phyloP scores from a whole-genome alignment of 2,797 vertebrate genomes.

The Acanthopagrus latus region DNA sequence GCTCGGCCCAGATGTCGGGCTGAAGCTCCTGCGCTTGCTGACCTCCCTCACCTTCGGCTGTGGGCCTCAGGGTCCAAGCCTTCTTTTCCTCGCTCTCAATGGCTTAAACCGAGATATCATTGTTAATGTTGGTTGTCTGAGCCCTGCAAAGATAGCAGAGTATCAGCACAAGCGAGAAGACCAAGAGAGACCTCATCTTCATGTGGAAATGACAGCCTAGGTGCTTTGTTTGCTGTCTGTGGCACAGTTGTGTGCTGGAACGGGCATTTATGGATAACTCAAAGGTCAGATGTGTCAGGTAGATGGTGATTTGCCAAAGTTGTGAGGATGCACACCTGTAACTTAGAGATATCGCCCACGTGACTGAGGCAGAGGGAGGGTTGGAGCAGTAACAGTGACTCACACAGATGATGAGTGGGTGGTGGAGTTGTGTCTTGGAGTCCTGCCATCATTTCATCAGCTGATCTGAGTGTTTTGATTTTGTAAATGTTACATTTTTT shows the following conservation, averaged over 20 bases:
- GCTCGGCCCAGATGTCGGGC: constrained; percentile 38
- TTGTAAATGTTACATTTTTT: not conserved
- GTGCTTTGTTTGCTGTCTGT: not conserved
- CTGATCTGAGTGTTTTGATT: not conserved
- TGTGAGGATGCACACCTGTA: constrained; percentile 57
- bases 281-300: constrained; percentile 34
- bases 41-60: constrained; percentile 5
- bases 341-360: constrained; percentile 5
- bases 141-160: constrained; percentile 25
- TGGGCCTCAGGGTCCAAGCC: not conserved
- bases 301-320: constrained; percentile 3
- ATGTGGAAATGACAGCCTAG: not conserved
- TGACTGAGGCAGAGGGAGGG: constrained; percentile 8
- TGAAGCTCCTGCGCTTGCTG: not conserved
- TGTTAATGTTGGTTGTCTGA: not conserved
- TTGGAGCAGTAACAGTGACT: constrained; percentile 8
- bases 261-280: constrained; percentile 18
- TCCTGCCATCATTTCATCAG: not conserved
- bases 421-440: not conserved
- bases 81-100: not conserved
- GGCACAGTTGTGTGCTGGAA: not conserved
- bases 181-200: constrained; percentile 24
- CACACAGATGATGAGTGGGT: not conserved
- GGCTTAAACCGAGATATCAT: not conserved
- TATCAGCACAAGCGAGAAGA: constrained; percentile 12